Base-by-base conservation (phyloP, 2,888 invertebrate genomes). In the Agrochola circellaris region DNA sequence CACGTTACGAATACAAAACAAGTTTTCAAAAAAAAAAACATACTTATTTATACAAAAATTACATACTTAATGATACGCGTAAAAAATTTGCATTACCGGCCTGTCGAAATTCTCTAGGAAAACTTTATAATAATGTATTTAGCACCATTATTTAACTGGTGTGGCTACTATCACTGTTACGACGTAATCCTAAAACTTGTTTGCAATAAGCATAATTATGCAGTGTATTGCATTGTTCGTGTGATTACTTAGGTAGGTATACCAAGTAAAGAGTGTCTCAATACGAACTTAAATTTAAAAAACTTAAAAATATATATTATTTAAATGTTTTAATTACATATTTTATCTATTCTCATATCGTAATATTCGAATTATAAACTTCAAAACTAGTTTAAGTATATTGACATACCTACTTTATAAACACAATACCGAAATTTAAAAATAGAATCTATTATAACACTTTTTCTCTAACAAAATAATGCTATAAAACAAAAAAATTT, bases 81-180 rank as follows among this genome's bases (percentile, higher is more conserved):
- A 58, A 42, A 3, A 77, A 58, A 83, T 77, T 76, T 42, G 56
- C 81, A 84, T 66, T 20, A 56, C 4, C 3, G 17, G 17, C 9
- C 15, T 23, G 38, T 38, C n/a, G 9, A 73, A 84, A 64, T 85
- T 82, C 85, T 82, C 81, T 73, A 67, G 4, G 26, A 65, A 62
- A 70, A 69, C n/a, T 34, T 26, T 77, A 48, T 34, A 48, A 65
- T 65, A 65, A 26, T 56, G 34, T 61, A 45, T 58, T 69, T 69
- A 80, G 48, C 68, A 73, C 34, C 15, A 26, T 68, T 64, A 54
- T 38, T 7, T 6, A 67, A 73, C 42, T 56, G 51, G 69, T 61
- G 1, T 64, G 34, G 17, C 34, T 30, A 68, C 79, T 68, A 61
- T 45, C 67, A 4, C 51, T 68, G 13, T 45, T 82, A 26, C 56